These are phyloP conservation scores for Spheniscus humboldti DNA, from an alignment of 2,797 vertebrate species.

Conservation along the genomic window DNA sequence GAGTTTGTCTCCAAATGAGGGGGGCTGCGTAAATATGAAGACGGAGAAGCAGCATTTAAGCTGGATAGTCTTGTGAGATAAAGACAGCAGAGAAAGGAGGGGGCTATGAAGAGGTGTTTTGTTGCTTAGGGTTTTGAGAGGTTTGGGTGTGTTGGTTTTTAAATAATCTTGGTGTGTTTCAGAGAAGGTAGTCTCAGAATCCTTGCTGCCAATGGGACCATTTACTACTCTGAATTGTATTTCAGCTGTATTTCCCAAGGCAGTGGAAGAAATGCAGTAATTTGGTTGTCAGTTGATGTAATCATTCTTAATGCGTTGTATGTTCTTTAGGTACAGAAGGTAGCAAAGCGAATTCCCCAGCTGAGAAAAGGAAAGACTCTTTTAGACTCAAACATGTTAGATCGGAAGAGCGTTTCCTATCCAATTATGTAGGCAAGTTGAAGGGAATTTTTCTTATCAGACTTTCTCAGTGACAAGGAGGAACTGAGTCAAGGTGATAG, in stretches of 20 bases:
- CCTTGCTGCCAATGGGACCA: not conserved
- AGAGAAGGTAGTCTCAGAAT: not conserved
- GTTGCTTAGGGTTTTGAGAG: not conserved
- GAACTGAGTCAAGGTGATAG: not conserved
- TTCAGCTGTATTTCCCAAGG: not conserved
- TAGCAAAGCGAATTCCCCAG: not conserved
- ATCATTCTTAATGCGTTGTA: not conserved
- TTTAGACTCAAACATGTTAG: not conserved
- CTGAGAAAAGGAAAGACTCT: not conserved
- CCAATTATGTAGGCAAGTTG: not conserved
- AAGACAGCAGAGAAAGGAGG: not conserved
- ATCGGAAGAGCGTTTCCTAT: not conserved
- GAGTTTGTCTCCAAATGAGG: not conserved
- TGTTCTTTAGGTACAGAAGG: not conserved
- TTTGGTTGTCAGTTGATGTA: not conserved
- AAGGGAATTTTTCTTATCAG: not conserved
- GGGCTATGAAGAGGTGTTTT: not conserved
- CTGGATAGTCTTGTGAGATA: not conserved
- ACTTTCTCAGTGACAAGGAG: not conserved
- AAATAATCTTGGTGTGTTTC: not conserved
- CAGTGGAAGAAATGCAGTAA: conserved; percentile 10
- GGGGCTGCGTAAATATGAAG: not conserved
- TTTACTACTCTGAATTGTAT: not conserved
- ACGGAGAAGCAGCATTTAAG: not conserved
- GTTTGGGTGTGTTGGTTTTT: not conserved